These are phyloP conservation scores for Orthosia cruda DNA, from an alignment of 2,888 invertebrate genomes.

Conservation along the genomic window DNA sequence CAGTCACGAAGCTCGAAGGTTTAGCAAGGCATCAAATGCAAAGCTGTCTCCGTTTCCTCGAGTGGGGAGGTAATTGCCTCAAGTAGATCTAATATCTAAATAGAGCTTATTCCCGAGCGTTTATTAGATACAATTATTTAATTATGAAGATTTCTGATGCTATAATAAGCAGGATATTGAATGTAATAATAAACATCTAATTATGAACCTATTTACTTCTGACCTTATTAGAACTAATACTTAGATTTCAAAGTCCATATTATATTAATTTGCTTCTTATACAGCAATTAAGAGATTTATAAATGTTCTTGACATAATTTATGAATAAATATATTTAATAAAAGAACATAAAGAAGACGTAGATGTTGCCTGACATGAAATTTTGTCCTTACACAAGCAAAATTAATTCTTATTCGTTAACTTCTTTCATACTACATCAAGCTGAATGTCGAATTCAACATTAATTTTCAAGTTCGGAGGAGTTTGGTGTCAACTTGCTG, in stretches of 20 bases:
- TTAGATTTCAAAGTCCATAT: no score
- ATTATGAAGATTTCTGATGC: not conserved
- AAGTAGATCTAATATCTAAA: conserved; percentile 25
- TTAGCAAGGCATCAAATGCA: conserved; percentile 16
- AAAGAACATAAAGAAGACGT: conserved; percentile 10
- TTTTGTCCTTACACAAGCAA: conserved; percentile 47
- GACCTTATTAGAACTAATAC: no score
- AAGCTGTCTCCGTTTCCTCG: conserved; percentile 6
- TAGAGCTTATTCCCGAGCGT: conserved; percentile 4
- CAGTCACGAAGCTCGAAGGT: not conserved
- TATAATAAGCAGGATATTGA: not conserved
- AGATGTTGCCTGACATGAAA: conserved; percentile 18
- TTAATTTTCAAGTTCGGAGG: conserved; percentile 52
- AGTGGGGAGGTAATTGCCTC: not conserved
- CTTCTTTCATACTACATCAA: conserved; percentile 54
- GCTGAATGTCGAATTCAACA: conserved; percentile 52
- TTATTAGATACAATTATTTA: not conserved
- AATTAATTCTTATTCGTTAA: conserved; percentile 62
- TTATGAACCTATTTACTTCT: not conserved
- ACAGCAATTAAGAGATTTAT: not conserved
- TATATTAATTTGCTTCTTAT: not conserved
- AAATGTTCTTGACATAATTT: conserved; percentile 9
- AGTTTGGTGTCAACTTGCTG: conserved; percentile 51
- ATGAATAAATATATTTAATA: conserved; percentile 32
- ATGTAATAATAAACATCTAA: not conserved